Evolutionary conservation across 1,140 invertebrate genomes (phyloP).

Genomic region (Euura lappo): DNA sequence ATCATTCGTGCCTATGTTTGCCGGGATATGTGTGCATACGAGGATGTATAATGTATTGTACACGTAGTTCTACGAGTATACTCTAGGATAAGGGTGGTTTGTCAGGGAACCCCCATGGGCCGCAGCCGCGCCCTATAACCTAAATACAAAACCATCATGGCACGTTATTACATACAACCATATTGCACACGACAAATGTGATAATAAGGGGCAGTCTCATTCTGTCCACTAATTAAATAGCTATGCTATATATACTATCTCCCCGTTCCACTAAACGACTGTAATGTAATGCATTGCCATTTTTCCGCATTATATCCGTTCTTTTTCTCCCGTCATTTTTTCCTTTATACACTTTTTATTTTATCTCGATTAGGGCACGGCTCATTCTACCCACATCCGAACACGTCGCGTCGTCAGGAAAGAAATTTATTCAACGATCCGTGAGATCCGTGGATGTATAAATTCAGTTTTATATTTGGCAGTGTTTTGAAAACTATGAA

Average conservation of each 20-base stretch:
- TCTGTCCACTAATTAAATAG: not conserved
- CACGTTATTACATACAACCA: not conserved
- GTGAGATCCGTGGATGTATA: not conserved
- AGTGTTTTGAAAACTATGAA: too few relatives aligned
- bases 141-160: not conserved
- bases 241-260: not conserved
- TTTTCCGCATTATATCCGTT: not conserved
- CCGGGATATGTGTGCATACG: too few relatives aligned
- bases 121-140: slow-evolving; percentile 1
- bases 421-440: not conserved
- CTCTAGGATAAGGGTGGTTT: not conserved
- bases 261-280: not conserved
- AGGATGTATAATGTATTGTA: too few relatives aligned
- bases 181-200: not conserved
- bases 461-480: too few relatives aligned
- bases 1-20: too few relatives aligned
- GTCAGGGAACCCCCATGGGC: not conserved
- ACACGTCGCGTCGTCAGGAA: not conserved
- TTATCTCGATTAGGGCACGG: not conserved
- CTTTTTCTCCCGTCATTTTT: not conserved
- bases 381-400: not conserved
- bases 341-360: not conserved
- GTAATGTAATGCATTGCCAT: not conserved
- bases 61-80: too few relatives aligned
- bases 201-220: not conserved